Evolutionary conservation across 2,797 vertebrate species (phyloP).

Genomic region (Aselliscus stoliczkanus): DNA sequence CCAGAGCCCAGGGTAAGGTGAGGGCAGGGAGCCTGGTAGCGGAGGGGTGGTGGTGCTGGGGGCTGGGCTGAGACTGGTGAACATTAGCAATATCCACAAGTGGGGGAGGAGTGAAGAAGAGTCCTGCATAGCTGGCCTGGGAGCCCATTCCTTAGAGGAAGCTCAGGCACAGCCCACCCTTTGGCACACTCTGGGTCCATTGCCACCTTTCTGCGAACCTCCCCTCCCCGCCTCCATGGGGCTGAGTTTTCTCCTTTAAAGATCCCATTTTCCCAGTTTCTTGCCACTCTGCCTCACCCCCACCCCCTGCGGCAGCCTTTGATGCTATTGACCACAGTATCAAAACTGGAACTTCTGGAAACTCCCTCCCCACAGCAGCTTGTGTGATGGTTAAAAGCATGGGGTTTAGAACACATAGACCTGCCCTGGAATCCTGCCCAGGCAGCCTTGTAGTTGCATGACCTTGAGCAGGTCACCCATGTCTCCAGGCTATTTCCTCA

Average conservation of each 20-base stretch:
- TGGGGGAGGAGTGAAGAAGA: not conserved
- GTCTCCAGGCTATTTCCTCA: not conserved
- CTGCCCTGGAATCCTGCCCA: not conserved
- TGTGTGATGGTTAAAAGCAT: not conserved
- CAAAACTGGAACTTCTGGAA: not conserved
- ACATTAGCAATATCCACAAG: not conserved
- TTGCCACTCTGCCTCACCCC: not conserved
- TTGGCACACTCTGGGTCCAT: not conserved
- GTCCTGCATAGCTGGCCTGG: not conserved
- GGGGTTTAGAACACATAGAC: not conserved
- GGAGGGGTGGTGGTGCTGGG: too few relatives aligned
- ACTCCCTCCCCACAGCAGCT: not conserved
- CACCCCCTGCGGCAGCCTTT: not conserved
- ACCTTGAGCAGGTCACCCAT: not conserved
- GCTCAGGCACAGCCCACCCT: not conserved
- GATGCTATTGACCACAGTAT: not conserved
- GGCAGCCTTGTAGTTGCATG: not conserved
- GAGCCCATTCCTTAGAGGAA: not conserved
- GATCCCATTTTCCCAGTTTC: not conserved
- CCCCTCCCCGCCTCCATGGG: accelerated
- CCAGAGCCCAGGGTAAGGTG: not conserved
- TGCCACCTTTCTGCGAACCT: not conserved
- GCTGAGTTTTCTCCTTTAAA: not conserved
- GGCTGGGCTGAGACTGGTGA: not conserved
- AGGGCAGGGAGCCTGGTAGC: not conserved